These are phyloP conservation scores for Hydropsyche tenuis DNA, from an alignment of 1,140 invertebrate genomes.

Conservation along the genomic window DNA sequence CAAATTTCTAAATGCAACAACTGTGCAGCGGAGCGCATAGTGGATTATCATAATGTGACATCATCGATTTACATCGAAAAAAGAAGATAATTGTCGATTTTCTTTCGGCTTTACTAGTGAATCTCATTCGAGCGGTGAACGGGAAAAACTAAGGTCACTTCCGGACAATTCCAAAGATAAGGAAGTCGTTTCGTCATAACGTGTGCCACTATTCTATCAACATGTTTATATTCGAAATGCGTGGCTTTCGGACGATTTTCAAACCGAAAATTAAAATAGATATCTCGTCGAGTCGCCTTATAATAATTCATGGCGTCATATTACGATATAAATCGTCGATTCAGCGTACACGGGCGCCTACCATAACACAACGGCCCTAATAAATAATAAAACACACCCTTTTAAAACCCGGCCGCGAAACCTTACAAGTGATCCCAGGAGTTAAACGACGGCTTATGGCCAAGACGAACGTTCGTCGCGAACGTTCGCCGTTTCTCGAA, in stretches of 20 bases:
- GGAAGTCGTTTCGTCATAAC: slow-evolving; percentile 9
- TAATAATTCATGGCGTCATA: too few species aligned
- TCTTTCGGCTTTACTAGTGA: not conserved
- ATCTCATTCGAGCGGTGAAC: not conserved
- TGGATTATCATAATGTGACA: too few species aligned
- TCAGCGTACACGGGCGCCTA: not conserved
- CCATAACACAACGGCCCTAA: slow-evolving; percentile 6
- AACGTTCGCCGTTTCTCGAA: not conserved
- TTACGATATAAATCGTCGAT: too few species aligned
- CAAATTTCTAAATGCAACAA: too few species aligned
- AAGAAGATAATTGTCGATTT: too few species aligned
- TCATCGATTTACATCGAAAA: too few species aligned
- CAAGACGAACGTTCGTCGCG: not conserved
- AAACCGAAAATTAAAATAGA: not conserved
- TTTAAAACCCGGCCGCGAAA: slow-evolving; percentile 43
- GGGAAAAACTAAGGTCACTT: slow-evolving; percentile 25
- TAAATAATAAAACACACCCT: slow-evolving; percentile 44
- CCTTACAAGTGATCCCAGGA: slow-evolving; percentile 39
- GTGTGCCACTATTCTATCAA: too few species aligned
- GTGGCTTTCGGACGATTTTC: not conserved
- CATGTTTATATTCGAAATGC: too few species aligned
- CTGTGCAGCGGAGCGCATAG: too few species aligned
- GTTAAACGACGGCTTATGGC: slow-evolving; percentile 12
- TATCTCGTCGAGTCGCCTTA: too few species aligned
- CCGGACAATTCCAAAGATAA: slow-evolving; percentile 2